Evolutionary conservation across 2,888 invertebrate genomes (phyloP).

Genomic region (Stictocephala bisonia): DNA sequence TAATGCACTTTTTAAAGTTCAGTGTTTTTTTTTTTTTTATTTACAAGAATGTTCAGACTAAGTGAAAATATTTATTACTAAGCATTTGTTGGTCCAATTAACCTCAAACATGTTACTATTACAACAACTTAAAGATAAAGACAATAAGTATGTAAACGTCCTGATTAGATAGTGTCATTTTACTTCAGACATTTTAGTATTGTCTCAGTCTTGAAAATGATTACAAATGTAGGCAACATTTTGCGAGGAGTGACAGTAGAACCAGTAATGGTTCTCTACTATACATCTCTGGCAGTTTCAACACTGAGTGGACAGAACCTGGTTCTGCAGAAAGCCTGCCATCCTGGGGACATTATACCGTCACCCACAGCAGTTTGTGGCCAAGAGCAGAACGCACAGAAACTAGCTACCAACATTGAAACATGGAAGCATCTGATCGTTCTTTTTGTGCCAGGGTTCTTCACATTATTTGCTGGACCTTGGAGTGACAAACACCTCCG

Average conservation of each 20-base stretch:
- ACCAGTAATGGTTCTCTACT: conserved; percentile 47
- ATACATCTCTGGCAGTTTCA: conserved; percentile 42
- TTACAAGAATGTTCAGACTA: too few relatives aligned
- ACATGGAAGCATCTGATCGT: conserved; percentile 46
- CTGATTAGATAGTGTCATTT: too few relatives aligned
- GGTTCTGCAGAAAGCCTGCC: conserved; percentile 50
- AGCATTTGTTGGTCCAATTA: too few relatives aligned
- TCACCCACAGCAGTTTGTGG: conserved; percentile 28
- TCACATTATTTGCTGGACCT: conserved; percentile 53
- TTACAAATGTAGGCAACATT: too few relatives aligned
- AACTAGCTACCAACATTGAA: conserved; percentile 49
- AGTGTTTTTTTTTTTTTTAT: too few relatives aligned
- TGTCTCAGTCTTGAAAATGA: too few relatives aligned
- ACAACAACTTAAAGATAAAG: too few relatives aligned
- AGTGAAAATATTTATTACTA: too few relatives aligned
- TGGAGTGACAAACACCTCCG: conserved; percentile 55
- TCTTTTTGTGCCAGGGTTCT: conserved; percentile 44
- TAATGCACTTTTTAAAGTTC: too few relatives aligned
- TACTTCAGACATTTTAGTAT: too few relatives aligned
- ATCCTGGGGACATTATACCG: conserved; percentile 31
- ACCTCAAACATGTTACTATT: too few relatives aligned
- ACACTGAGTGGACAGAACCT: conserved; percentile 37
- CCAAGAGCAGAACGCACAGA: conserved; percentile 47
- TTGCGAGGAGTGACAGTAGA: conserved; percentile 47
- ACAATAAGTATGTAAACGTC: too few relatives aligned